phyloP scores from a whole-genome alignment of 2,113 vertebrate genomes.

The Aspidoscelis tigris region DNA sequence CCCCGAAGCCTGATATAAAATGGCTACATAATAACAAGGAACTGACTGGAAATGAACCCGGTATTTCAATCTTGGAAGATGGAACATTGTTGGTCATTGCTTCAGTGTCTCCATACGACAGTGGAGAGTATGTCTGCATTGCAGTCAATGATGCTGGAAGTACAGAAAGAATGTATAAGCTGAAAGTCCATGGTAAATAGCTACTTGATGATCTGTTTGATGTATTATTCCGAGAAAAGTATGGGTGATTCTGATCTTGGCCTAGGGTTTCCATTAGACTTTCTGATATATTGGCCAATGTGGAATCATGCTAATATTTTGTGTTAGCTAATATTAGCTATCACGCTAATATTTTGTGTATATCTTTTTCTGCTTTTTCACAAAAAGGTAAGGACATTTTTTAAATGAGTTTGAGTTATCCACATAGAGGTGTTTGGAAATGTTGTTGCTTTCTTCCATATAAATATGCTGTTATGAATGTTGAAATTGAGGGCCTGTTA shows the following conservation, averaged over 20 bases:
- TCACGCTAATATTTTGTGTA: too few species aligned
- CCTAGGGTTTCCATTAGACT: not conserved
- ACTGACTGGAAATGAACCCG: constrained; percentile 86
- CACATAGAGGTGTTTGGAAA: not conserved
- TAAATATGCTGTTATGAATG: not conserved
- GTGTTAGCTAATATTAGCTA: too few species aligned
- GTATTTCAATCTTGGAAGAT: constrained; percentile 87
- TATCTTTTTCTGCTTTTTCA: too few species aligned
- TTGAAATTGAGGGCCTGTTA: not conserved
- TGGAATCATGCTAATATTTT: too few species aligned
- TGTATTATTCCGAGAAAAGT: not conserved
- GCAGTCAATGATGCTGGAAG: constrained; percentile 93
- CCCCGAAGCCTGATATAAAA: constrained; percentile 89
- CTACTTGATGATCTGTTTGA: not conserved
- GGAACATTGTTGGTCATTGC: constrained; percentile 85
- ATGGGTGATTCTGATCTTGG: too few species aligned
- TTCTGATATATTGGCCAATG: too few species aligned
- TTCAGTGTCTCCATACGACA: constrained; percentile 84
- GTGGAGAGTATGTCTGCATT: constrained; percentile 90
- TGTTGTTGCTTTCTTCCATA: not conserved
- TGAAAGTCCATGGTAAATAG: constrained; percentile 91
- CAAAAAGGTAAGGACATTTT: too few species aligned
- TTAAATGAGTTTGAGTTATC: not conserved
- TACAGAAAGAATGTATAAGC: constrained; percentile 90
- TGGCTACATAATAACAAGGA: constrained; percentile 91